These are phyloP conservation scores for Oryzias celebensis DNA, from an alignment of 2,113 vertebrate genomes.

Conservation along the genomic window DNA sequence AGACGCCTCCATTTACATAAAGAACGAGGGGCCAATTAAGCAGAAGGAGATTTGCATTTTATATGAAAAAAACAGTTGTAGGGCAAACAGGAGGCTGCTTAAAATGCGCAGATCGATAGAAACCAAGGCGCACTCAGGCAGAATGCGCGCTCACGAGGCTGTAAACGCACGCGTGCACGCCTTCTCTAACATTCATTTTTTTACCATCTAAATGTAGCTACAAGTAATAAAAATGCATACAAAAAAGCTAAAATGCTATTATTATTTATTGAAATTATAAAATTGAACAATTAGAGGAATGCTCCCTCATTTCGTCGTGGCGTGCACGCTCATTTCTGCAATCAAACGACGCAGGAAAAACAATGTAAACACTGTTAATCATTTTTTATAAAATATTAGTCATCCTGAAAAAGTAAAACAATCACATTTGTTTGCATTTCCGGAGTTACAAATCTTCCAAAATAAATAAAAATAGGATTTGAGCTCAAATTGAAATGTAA, in stretches of 20 bases:
- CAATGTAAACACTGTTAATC: constrained; percentile 28
- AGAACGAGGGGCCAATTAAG: constrained; percentile 57
- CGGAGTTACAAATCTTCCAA: neutral
- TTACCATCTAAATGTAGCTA: neutral
- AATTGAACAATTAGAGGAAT: constrained; percentile 41
- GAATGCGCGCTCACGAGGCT: constrained; percentile 4
- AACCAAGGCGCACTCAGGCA: constrained; percentile 10
- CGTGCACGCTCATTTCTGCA: constrained; percentile 44
- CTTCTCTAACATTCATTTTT: constrained; percentile 3
- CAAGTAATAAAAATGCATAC: neutral
- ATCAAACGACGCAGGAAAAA: constrained; percentile 30
- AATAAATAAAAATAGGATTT: neutral
- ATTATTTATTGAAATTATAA: neutral
- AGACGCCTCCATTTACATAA: constrained; percentile 66
- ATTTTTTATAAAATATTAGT: constrained; percentile 18
- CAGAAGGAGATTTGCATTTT: constrained; percentile 62
- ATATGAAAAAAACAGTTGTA: constrained; percentile 68
- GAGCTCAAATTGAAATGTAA: neutral
- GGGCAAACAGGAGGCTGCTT: constrained; percentile 57
- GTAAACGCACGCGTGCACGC: constrained; percentile 10
- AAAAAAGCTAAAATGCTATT: neutral
- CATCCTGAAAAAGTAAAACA: no score
- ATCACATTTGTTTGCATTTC: neutral
- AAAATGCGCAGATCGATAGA: constrained; percentile 64
- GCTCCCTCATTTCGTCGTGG: constrained; percentile 9